phyloP scores from a whole-genome alignment of 2,888 invertebrate species.

The Chirona hameri region DNA sequence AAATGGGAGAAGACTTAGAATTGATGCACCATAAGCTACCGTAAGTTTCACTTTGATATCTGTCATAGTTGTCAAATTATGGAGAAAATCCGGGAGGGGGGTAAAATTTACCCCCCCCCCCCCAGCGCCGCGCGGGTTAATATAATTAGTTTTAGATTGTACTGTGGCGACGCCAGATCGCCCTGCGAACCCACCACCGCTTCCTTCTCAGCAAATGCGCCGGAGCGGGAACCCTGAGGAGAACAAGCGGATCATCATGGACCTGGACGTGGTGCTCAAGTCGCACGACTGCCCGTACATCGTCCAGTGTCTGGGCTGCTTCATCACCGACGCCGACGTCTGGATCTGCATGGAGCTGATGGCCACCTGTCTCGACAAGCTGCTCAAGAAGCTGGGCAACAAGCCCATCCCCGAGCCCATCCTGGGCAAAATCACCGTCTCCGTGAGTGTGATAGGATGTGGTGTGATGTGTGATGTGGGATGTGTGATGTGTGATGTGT shows the following conservation, averaged over 20 bases:
- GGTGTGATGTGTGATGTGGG: neutral
- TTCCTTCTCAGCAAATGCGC: conserved; percentile 76
- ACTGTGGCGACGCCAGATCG: neutral
- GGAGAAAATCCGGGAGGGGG: no score
- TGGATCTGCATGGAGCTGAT: conserved; percentile 99
- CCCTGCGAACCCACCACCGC: conserved; percentile 2
- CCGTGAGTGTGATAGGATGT: conserved; percentile 59
- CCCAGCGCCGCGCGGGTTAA: no score
- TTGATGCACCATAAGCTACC: no score
- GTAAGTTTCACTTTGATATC: no score
- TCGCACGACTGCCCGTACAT: conserved; percentile 96
- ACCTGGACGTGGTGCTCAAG: conserved; percentile 95
- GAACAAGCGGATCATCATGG: conserved; percentile 97
- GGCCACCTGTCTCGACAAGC: conserved; percentile 97
- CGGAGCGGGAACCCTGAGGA: conserved; percentile 95
- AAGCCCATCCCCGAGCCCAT: conserved; percentile 93
- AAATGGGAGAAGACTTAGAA: no score
- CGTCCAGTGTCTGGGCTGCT: conserved; percentile 94
- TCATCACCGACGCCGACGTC: conserved; percentile 94
- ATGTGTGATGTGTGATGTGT: neutral
- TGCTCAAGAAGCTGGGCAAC: conserved; percentile 71
- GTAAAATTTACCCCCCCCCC: no score
- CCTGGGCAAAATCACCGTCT: conserved; percentile 93
- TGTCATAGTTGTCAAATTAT: no score
- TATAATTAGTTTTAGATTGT: no score